phyloP scores from a whole-genome alignment of 2,888 invertebrate species.

The Phorcus lineatus region DNA sequence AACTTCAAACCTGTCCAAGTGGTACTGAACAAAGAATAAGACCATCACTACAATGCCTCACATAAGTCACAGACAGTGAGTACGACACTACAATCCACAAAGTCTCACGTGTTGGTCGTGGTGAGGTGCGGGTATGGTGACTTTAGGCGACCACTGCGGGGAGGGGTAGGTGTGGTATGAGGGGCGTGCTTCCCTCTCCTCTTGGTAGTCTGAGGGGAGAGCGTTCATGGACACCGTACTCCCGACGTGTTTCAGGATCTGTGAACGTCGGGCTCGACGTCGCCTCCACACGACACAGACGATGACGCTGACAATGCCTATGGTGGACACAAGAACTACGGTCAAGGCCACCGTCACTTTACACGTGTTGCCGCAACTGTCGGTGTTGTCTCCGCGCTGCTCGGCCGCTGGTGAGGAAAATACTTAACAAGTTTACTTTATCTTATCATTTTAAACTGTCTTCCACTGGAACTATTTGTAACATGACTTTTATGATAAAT shows the following conservation, averaged over 20 bases:
- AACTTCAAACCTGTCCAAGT: no score
- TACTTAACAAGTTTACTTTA: no score
- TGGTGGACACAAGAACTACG: conserved; percentile 43
- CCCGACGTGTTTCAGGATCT: conserved; percentile 65
- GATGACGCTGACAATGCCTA: conserved; percentile 43
- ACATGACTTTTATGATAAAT: no score
- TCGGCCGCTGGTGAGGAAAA: neutral
- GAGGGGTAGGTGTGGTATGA: conserved; percentile 46
- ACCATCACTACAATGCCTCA: neutral
- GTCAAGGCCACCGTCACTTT: conserved; percentile 40
- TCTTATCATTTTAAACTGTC: no score
- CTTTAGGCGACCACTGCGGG: conserved; percentile 34
- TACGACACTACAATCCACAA: neutral
- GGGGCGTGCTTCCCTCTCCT: conserved; percentile 56
- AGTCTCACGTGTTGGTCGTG: neutral
- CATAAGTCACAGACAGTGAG: conserved; percentile 6
- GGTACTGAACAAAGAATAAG: neutral
- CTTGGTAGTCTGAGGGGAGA: conserved; percentile 73
- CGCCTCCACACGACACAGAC: conserved; percentile 40
- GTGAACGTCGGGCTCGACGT: conserved; percentile 45
- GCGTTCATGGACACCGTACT: conserved; percentile 71
- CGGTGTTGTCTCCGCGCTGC: neutral
- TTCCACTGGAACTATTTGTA: no score
- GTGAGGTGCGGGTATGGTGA: neutral
- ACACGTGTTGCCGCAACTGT: conserved; percentile 14